These are phyloP conservation scores for Chaetorhynchus papuensis DNA, from an alignment of 2,113 vertebrate genomes.

Conservation along the genomic window DNA sequence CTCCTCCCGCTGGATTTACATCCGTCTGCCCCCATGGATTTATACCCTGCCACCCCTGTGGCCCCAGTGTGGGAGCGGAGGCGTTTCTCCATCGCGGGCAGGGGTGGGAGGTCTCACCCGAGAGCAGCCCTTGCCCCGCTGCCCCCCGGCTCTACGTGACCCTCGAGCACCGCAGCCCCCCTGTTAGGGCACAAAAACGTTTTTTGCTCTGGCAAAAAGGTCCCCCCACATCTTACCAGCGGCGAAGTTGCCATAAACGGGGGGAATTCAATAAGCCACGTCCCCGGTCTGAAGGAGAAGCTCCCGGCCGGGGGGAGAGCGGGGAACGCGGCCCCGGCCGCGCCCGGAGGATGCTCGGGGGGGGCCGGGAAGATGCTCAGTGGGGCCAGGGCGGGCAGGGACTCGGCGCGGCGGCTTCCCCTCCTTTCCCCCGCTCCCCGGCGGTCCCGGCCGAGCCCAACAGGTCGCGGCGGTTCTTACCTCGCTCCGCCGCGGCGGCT, in stretches of 20 bases:
- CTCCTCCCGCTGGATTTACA: neutral
- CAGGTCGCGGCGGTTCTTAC: conserved; percentile 10
- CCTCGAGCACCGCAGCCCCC: neutral
- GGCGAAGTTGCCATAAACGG: neutral
- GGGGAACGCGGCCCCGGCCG: neutral
- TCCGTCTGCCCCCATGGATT: neutral
- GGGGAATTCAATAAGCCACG: neutral
- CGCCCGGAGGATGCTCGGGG: neutral
- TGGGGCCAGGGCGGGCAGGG: neutral
- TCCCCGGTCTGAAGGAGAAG: neutral
- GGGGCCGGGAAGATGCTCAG: neutral
- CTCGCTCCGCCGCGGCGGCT: neutral
- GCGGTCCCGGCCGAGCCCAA: neutral
- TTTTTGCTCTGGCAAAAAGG: neutral
- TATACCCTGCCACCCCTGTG: neutral
- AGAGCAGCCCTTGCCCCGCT: neutral
- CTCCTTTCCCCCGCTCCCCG: neutral
- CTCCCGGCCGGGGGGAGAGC: neutral
- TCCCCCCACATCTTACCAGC: neutral
- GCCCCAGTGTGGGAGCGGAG: neutral
- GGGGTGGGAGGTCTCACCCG: neutral
- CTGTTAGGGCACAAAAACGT: neutral
- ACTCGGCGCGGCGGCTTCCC: neutral
- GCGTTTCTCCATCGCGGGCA: neutral
- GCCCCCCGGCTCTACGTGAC: neutral